A percentile compares a stretch with the other conserved stretches of the same genome.
phyloP scores from a whole-genome alignment of 2,888 invertebrate genomes.

The Vandiemenella viatica region DNA sequence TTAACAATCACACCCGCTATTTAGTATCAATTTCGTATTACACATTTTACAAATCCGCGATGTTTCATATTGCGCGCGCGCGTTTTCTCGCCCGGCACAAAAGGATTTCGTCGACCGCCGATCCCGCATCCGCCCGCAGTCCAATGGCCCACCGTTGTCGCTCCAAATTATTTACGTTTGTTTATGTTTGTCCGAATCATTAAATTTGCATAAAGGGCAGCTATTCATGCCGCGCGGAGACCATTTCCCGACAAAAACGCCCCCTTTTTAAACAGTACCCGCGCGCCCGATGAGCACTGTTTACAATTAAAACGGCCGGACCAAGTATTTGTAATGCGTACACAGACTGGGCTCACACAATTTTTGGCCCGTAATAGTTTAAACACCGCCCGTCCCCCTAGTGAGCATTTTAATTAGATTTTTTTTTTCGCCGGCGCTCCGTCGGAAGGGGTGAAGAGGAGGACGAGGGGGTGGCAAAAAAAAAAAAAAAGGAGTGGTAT shows the following conservation, averaged over 20 bases:
- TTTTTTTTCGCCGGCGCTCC: background rate
- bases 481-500: background rate
- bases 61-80: background rate
- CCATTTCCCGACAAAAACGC: background rate
- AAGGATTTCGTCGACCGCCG: no score
- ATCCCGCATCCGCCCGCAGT: no score
- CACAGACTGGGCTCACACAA: background rate
- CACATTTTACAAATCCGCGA: background rate
- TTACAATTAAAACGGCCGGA: background rate
- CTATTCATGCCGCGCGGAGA: background rate
- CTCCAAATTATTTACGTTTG: background rate
- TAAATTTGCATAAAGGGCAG: background rate
- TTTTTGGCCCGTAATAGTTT: background rate
- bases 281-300: background rate
- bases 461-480: no score
- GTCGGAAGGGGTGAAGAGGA: no score
- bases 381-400: background rate
- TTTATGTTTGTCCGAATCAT: background rate
- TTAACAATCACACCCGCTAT: background rate
- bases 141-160: background rate
- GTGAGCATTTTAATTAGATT: constrained; percentile 3
- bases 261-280: background rate
- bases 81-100: background rate
- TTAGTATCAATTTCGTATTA: background rate
- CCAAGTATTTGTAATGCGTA: background rate